Conservation (phyloP, 2,113 vertebrate genomes). For the Macrotus californicus region DNA sequence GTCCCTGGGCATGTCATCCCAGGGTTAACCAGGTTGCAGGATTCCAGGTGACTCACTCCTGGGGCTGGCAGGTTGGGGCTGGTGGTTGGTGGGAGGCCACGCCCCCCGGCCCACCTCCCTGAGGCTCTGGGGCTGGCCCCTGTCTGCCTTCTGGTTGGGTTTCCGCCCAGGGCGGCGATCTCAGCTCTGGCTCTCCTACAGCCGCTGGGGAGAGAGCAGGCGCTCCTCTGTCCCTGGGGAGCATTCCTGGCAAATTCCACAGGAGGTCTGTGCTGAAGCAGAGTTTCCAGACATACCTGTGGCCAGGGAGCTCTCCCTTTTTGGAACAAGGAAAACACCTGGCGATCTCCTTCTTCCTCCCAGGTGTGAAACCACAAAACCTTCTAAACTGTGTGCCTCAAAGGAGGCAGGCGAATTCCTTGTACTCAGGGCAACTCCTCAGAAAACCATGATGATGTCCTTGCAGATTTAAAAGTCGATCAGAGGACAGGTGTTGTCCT, state of each 20-base stretch:
- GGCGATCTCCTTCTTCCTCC: neutral
- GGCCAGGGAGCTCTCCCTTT: neutral
- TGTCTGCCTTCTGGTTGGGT: neutral
- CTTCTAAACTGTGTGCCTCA: neutral
- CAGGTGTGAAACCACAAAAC: neutral
- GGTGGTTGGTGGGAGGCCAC: neutral
- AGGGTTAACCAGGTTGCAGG: neutral
- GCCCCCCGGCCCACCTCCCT: neutral
- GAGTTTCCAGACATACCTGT: neutral
- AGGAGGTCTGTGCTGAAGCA: neutral
- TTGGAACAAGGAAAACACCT: neutral
- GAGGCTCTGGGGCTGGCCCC: too few relatives aligned
- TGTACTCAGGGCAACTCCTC: neutral
- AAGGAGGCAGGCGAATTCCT: neutral
- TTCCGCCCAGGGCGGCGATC: fast-evolving
- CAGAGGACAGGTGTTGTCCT: fast-evolving
- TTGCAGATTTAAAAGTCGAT: neutral
- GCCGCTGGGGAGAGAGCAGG: neutral
- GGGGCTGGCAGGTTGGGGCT: neutral
- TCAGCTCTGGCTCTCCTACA: neutral
- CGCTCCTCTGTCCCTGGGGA: fast-evolving
- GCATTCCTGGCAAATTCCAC: neutral
- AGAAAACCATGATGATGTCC: neutral
- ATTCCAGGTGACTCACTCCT: neutral
- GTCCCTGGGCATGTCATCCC: neutral